Evolutionary conservation across 2,797 vertebrate species (phyloP), one percentile per base, ranked within the genome.

Genomic region (Notolabrus celidotus): DNA sequence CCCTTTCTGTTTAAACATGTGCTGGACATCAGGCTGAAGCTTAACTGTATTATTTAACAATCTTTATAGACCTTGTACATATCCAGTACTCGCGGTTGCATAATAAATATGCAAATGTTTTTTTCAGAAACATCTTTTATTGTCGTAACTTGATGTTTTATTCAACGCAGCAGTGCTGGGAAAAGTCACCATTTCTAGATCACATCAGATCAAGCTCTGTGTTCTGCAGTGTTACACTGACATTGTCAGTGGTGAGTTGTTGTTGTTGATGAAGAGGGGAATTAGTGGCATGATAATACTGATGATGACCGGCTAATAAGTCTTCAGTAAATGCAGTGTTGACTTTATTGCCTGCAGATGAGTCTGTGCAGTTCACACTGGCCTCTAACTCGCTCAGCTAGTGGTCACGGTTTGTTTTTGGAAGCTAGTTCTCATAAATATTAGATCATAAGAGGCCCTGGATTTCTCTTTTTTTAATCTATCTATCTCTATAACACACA

Each of bases 311-410:
- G 59, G 10, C 22, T 51, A 45, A 25, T 54, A 22, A 19, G 19
- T 52, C 20, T 5, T 71, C 7, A 29, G 22, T 65, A 17, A 56
- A 62, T 42, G 23, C 27, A 6, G 36, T 19, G 23, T 39, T 50
- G 58, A 38, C n/a, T 38, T 14, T n/a, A 41, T 9, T 11, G 16
- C 15, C 8, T 54, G 31, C 27, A 36, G 16, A 55, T 8, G 25
- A 17, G 3, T 58, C 15, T 41, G 54, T 67, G 50, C 29, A 22
- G 34, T 63, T 23, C 61, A 65, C 17, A 17, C 16, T 14, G 38
- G 45, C 25, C 5, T 20, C 14, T 27, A 33, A 65, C 8, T 41
- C 9, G 22, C 7, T 9, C 36, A 25, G 41, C 25, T 19, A 19
- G 11, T 2, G 11, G 38, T 17, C 43, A 45, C 15, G 27, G 34